phyloP scores from a whole-genome alignment of 1,140 invertebrate genomes.

The Dryas iulia region DNA sequence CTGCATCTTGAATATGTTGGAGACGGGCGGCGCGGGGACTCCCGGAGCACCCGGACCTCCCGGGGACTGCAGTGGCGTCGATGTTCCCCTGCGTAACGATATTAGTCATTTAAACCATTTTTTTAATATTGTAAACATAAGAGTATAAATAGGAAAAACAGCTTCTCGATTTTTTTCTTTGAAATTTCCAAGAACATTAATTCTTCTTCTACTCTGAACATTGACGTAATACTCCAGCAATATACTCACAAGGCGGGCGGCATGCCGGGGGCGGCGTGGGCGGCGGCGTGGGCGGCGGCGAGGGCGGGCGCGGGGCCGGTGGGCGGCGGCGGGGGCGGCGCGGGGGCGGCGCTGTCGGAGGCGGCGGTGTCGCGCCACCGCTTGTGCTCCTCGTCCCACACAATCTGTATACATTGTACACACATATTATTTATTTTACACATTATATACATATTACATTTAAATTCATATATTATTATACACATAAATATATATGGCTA shows the following conservation, averaged over 20 bases:
- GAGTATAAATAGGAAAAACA: too few species aligned
- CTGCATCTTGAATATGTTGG: slow-evolving; percentile 90
- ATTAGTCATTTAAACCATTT: not conserved
- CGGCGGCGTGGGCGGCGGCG: not conserved
- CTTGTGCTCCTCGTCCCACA: slow-evolving; percentile 93
- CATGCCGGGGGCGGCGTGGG: not conserved
- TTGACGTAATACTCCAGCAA: too few species aligned
- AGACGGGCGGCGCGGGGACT: slow-evolving; percentile 40
- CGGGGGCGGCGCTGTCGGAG: slow-evolving; percentile 82
- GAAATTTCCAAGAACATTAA: too few species aligned
- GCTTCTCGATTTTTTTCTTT: too few species aligned
- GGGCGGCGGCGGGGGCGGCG: slow-evolving; percentile 87
- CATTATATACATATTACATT: not conserved
- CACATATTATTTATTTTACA: not conserved
- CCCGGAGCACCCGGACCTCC: slow-evolving; percentile 82
- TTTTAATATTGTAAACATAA: too few species aligned
- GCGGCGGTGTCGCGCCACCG: slow-evolving; percentile 93
- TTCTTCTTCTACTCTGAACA: too few species aligned
- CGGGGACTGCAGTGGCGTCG: slow-evolving; percentile 84
- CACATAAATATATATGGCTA: not conserved
- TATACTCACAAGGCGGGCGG: not conserved
- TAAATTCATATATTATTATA: not conserved
- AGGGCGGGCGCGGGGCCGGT: not conserved
- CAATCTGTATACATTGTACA: slow-evolving; percentile 84
- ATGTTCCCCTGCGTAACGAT: slow-evolving; percentile 36